These are phyloP conservation scores for Eristalis arbustorum DNA, from an alignment of 2,888 invertebrate species.

Conservation along the genomic window DNA sequence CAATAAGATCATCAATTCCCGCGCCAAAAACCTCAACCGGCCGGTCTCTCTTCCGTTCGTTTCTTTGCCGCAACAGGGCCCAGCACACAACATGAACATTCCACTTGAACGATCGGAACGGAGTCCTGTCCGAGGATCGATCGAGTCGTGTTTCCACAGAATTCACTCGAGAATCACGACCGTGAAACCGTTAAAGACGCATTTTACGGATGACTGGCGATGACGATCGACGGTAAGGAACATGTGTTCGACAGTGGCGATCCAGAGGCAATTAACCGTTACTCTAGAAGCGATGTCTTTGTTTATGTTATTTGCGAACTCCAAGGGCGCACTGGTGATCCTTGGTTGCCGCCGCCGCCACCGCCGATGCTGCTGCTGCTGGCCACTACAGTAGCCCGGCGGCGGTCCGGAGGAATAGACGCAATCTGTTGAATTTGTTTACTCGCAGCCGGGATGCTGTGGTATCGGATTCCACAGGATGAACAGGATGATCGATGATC, in stretches of 20 bases:
- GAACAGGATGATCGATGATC: conserved; percentile 15
- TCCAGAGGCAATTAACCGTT: conserved; percentile 51
- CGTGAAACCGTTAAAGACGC: conserved; percentile 60
- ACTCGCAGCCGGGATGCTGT: conserved; percentile 13
- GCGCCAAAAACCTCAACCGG: conserved; percentile 24
- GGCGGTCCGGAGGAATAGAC: not conserved
- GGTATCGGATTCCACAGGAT: conserved; percentile 51
- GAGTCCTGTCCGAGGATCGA: not conserved
- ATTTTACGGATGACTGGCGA: conserved; percentile 44
- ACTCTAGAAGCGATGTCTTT: conserved; percentile 11
- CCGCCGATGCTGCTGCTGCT: not conserved
- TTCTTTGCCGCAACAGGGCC: not conserved
- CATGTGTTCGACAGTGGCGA: conserved; percentile 54
- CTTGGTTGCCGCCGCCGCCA: conserved; percentile 1
- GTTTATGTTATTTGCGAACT: conserved; percentile 65
- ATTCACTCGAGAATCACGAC: conserved; percentile 59
- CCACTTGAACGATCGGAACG: conserved; percentile 49
- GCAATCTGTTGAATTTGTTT: conserved; percentile 66
- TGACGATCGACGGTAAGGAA: conserved; percentile 30
- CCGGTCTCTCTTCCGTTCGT: not conserved
- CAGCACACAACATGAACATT: not conserved
- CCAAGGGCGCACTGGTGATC: conserved; percentile 35
- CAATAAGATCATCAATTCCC: conserved; percentile 38
- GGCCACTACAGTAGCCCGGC: not conserved
- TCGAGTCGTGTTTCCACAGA: not conserved